A percentile compares a stretch with the other conserved stretches of the same genome.
These are phyloP conservation scores for Promerops cafer DNA, from an alignment of 2,113 vertebrate species.

Conservation along the genomic window DNA sequence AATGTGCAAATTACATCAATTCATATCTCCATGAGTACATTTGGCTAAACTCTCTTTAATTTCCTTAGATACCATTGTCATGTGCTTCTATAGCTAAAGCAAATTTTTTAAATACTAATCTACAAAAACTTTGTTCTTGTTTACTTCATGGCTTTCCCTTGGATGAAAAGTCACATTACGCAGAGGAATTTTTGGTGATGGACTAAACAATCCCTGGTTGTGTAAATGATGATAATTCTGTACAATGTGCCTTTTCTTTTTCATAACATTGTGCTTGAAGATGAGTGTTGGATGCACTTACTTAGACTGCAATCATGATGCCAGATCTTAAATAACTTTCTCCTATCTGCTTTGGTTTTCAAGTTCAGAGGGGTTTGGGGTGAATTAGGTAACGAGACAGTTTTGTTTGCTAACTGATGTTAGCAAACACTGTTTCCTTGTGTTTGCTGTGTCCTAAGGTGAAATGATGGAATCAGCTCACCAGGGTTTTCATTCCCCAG, in stretches of 20 bases:
- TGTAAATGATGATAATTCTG: neutral
- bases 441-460: neutral
- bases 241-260: constrained; percentile 45
- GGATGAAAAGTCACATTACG: neutral
- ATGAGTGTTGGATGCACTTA: neutral
- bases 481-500: neutral
- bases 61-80: neutral
- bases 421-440: neutral
- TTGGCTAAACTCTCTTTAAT: neutral
- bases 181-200: constrained; percentile 3
- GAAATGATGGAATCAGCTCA: neutral
- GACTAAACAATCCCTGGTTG: neutral
- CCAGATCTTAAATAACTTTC: neutral
- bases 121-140: constrained; percentile 13
- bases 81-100: constrained; percentile 5
- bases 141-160: neutral
- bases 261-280: neutral
- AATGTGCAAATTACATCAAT: neutral
- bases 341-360: neutral
- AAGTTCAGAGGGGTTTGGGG: neutral
- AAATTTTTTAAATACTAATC: neutral
- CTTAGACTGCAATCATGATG: neutral
- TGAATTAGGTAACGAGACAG: neutral
- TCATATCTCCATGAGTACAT: neutral
- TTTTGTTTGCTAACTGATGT: neutral